These are phyloP conservation scores for Lacanobia wlatinum DNA, from an alignment of 2,888 invertebrate species.

Conservation along the genomic window DNA sequence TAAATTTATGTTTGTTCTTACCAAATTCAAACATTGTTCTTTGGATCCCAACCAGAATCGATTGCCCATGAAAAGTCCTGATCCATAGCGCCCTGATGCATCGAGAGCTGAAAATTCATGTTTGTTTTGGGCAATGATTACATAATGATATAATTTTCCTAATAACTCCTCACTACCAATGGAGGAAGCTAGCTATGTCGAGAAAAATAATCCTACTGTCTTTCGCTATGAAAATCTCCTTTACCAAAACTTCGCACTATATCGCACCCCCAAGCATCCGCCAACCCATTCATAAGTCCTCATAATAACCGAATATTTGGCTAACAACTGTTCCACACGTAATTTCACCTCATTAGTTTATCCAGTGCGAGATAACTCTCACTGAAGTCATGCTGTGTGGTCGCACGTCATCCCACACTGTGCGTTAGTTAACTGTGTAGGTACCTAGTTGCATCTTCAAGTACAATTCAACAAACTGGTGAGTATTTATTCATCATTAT, in stretches of 20 bases:
- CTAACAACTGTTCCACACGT: constrained; percentile 36
- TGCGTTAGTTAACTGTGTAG: constrained; percentile 29
- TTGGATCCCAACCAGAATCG: constrained; percentile 88
- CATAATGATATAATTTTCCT: no score
- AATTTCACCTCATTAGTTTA: constrained; percentile 56
- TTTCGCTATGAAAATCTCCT: background rate
- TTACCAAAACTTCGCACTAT: no score
- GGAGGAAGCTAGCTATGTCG: no score
- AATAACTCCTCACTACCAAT: no score
- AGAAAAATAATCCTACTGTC: background rate
- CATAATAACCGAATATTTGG: constrained; percentile 10
- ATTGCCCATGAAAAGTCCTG: constrained; percentile 84
- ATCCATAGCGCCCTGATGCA: constrained; percentile 85
- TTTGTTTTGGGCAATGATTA: no score
- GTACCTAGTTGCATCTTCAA: constrained; percentile 2
- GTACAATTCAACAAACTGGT: background rate
- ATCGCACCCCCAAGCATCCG: no score
- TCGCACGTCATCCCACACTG: constrained; percentile 53
- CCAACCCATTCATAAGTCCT: background rate
- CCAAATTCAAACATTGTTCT: constrained; percentile 81
- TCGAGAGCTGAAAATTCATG: constrained; percentile 79
- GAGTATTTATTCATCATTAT: background rate
- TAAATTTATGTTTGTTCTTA: constrained; percentile 65
- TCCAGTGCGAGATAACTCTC: constrained; percentile 58
- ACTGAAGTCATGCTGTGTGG: constrained; percentile 63